These are phyloP conservation scores for Liasis olivaceus DNA, from an alignment of 2,797 vertebrate genomes.

Conservation along the genomic window DNA sequence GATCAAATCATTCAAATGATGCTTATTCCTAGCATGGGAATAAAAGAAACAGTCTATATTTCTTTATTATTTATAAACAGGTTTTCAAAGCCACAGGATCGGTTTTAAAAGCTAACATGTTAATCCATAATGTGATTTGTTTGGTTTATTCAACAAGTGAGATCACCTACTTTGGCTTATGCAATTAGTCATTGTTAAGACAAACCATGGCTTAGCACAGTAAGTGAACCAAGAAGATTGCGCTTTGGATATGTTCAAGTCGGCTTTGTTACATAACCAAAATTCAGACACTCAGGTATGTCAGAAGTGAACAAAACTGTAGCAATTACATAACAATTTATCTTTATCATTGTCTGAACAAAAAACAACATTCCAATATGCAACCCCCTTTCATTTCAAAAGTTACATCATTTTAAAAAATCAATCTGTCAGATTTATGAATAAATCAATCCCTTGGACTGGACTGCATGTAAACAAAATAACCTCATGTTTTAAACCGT, in stretches of 20 bases:
- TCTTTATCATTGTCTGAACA: neutral
- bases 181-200: too few species aligned
- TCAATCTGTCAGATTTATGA: neutral
- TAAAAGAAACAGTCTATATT: too few species aligned
- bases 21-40: too few species aligned
- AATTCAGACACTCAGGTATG: neutral
- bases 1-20: too few species aligned
- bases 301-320: neutral
- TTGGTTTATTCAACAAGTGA: too few species aligned
- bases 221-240: too few species aligned
- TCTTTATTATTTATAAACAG: too few species aligned
- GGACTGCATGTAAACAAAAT: neutral
- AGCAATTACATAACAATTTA: neutral
- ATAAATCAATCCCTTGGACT: neutral
- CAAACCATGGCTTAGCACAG: too few species aligned
- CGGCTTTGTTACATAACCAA: neutral
- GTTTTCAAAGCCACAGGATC: too few species aligned
- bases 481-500: neutral
- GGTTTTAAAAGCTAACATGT: too few species aligned
- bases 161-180: too few species aligned
- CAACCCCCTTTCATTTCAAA: neutral
- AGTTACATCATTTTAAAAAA: neutral
- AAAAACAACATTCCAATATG: neutral
- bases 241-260: neutral
- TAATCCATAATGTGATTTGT: too few species aligned